These are phyloP conservation scores for Lycia hirtaria DNA, from an alignment of 2,888 invertebrate species.

Conservation along the genomic window DNA sequence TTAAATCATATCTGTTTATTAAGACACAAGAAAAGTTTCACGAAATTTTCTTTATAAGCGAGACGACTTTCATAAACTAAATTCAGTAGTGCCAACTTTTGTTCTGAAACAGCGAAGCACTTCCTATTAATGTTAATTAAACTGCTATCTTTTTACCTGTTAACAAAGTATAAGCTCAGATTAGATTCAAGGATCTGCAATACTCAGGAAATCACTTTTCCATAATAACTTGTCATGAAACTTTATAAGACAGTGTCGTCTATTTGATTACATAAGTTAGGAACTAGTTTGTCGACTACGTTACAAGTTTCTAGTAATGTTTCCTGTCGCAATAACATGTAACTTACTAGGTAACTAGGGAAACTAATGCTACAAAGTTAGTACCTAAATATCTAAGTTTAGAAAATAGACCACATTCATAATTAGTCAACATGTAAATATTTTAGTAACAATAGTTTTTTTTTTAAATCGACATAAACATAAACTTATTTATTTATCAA, in stretches of 20 bases:
- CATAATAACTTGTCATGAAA: constrained; percentile 16
- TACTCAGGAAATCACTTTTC: constrained; percentile 15
- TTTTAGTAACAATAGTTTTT: too few species aligned
- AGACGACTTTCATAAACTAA: constrained; percentile 25
- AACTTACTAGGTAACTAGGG: neutral
- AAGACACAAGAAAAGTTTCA: constrained; percentile 13
- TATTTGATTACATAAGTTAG: constrained; percentile 19
- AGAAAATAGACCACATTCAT: too few species aligned
- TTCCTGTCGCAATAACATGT: constrained; percentile 3
- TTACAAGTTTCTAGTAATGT: constrained; percentile 6
- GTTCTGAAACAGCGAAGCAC: constrained; percentile 22
- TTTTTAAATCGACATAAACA: too few species aligned
- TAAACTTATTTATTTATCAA: too few species aligned
- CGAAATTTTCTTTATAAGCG: constrained; percentile 19
- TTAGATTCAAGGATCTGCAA: neutral
- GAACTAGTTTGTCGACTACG: constrained; percentile 8
- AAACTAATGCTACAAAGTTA: neutral
- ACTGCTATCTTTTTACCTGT: constrained; percentile 20
- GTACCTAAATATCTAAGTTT: neutral
- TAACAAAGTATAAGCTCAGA: neutral
- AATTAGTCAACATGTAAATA: too few species aligned
- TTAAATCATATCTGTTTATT: neutral
- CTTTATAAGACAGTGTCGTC: constrained; percentile 9
- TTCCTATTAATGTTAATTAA: constrained; percentile 23
- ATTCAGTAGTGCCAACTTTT: constrained; percentile 27